A percentile compares a stretch with the other conserved stretches of the same genome.
Conservation (phyloP, 2,797 vertebrate genomes). For the Sarcophilus harrisii region DNA sequence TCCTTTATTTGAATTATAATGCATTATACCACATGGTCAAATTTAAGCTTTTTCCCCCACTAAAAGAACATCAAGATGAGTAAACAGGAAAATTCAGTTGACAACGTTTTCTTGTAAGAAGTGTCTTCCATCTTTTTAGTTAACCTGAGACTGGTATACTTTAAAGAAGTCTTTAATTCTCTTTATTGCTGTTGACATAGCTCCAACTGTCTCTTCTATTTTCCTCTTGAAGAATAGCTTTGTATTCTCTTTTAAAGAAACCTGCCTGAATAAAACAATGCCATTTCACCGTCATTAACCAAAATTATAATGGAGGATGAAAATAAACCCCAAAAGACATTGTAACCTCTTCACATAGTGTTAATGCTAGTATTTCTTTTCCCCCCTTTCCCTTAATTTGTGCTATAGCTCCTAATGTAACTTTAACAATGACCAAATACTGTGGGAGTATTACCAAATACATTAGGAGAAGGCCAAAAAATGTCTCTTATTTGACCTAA, state of each 20-base stretch:
- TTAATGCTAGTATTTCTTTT: not conserved
- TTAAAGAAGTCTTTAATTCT: constrained; percentile 77
- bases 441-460: not conserved
- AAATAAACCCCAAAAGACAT: not conserved
- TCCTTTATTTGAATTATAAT: constrained; percentile 50
- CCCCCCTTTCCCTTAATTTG: not conserved
- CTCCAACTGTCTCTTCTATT: constrained; percentile 92
- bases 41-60: not conserved
- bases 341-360: not conserved
- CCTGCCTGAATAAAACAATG: constrained; percentile 90
- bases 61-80: not conserved
- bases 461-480: not conserved
- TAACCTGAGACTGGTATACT: constrained; percentile 68
- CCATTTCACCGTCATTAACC: constrained; percentile 57
- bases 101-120: constrained; percentile 63
- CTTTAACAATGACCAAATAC: not conserved
- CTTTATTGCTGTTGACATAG: constrained; percentile 89
- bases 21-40: constrained; percentile 35
- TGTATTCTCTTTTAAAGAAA: constrained; percentile 94
- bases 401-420: not conserved
- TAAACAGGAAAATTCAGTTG: constrained; percentile 28
- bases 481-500: not conserved
- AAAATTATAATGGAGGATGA: not conserved
- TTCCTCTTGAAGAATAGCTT: constrained; percentile 81
- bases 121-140: constrained; percentile 64